These are phyloP conservation scores for Carassius carassius DNA, from an alignment of 2,113 vertebrate genomes.

Conservation along the genomic window DNA sequence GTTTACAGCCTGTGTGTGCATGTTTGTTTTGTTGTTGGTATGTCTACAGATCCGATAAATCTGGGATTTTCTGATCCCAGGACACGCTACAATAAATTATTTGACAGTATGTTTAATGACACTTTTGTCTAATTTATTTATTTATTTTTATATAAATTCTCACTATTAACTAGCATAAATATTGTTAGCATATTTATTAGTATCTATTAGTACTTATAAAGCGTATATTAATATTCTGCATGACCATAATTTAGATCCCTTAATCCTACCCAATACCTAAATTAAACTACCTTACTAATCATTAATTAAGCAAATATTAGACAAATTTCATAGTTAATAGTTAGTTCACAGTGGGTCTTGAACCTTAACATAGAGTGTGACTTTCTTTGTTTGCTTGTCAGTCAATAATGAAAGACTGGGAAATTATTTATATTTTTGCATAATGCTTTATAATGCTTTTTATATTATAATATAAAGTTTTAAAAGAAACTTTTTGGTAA, in stretches of 20 bases:
- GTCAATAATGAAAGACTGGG: neutral
- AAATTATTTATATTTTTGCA: neutral
- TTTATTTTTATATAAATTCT: neutral
- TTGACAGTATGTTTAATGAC: neutral
- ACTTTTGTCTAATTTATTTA: neutral
- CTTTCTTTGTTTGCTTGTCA: too few species aligned
- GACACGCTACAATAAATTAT: neutral
- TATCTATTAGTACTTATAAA: neutral
- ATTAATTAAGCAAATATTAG: neutral
- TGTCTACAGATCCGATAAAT: neutral
- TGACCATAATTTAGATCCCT: neutral
- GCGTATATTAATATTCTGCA: neutral
- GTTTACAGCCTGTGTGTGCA: neutral
- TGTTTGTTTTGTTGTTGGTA: constrained; percentile 24
- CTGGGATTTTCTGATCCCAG: neutral
- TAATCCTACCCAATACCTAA: neutral
- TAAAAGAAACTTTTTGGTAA: neutral
- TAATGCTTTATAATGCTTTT: neutral
- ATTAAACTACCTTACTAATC: neutral
- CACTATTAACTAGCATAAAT: neutral
- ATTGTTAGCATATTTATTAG: neutral
- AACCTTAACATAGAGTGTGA: neutral
- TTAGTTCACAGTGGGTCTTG: neutral
- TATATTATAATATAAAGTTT: neutral
- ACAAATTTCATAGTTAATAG: neutral